A percentile compares a stretch with the other conserved stretches of the same genome.
Conservation (phyloP, 2,113 vertebrate species). For the Sporophila hypoxantha region DNA sequence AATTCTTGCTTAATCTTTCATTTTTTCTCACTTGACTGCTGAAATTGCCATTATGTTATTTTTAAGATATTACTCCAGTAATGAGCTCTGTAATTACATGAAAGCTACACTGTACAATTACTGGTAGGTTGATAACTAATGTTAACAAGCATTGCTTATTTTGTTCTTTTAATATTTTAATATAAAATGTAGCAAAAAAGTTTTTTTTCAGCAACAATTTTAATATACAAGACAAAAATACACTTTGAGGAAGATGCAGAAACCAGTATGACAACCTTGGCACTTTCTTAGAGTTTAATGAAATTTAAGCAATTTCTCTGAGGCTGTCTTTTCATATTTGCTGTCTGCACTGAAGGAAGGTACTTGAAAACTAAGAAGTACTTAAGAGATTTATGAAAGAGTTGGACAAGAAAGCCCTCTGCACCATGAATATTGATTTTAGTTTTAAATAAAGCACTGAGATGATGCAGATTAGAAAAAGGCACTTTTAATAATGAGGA, state of each 20-base stretch:
- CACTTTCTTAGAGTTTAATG: background rate
- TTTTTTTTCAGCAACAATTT: background rate
- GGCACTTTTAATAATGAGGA: slow-evolving; percentile 27
- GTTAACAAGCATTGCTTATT: background rate
- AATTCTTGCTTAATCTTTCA: background rate
- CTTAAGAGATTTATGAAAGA: slow-evolving; percentile 24
- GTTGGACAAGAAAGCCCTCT: background rate
- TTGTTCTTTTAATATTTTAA: background rate
- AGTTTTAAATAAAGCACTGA: slow-evolving; percentile 44
- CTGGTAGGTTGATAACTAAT: background rate
- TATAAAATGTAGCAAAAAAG: background rate
- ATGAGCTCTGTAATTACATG: background rate
- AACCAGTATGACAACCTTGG: background rate
- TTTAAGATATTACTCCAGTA: background rate
- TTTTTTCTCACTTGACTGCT: background rate
- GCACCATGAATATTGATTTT: slow-evolving; percentile 34
- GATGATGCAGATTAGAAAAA: slow-evolving; percentile 41
- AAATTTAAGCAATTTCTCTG: background rate
- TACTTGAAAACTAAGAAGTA: slow-evolving; percentile 8
- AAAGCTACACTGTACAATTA: background rate
- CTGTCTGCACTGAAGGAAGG: slow-evolving; percentile 20
- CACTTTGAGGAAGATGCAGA: background rate
- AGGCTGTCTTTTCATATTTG: background rate
- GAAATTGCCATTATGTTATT: background rate
- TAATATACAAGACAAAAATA: background rate